Conservation (phyloP, 2,797 vertebrate genomes). For the Lacerta agilis region DNA sequence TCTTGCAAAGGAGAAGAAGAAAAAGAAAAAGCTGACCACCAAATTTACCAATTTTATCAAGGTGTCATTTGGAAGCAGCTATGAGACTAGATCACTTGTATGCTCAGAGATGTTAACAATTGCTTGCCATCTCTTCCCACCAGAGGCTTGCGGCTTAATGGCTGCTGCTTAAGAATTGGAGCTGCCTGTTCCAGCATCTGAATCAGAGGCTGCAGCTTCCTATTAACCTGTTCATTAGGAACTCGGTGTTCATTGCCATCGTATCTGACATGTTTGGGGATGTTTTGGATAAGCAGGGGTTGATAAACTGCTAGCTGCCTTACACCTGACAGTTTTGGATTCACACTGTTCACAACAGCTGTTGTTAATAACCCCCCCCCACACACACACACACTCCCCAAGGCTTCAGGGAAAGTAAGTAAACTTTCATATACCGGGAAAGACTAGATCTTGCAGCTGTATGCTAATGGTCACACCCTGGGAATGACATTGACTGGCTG, state of each 20-base stretch:
- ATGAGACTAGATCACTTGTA: slow-evolving; percentile 48
- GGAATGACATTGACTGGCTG: too few relatives aligned
- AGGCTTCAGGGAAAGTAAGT: slow-evolving; percentile 43
- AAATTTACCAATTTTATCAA: slow-evolving; percentile 26
- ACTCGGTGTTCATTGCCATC: slow-evolving; percentile 50
- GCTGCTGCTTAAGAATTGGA: slow-evolving; percentile 15
- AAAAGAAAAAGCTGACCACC: slow-evolving; percentile 52
- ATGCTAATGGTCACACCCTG: not conserved
- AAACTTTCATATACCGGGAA: slow-evolving; percentile 16
- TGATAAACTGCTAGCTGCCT: slow-evolving; percentile 48
- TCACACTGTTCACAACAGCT: slow-evolving; percentile 42
- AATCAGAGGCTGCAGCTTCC: slow-evolving; percentile 39
- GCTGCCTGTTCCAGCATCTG: slow-evolving; percentile 39
- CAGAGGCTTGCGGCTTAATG: slow-evolving; percentile 46
- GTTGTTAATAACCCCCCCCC: slow-evolving; percentile 1
- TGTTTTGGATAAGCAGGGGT: slow-evolving; percentile 41
- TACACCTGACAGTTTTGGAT: slow-evolving; percentile 38
- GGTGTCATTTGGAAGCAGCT: slow-evolving; percentile 45
- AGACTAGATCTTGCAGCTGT: not conserved
- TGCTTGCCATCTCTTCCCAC: slow-evolving; percentile 31
- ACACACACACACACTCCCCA: not conserved
- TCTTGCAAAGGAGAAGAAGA: slow-evolving; percentile 4
- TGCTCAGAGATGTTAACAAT: slow-evolving; percentile 15
- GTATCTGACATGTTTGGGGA: slow-evolving; percentile 58
- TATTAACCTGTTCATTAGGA: slow-evolving; percentile 59